Base-by-base conservation (phyloP, 1,140 invertebrate genomes). In the Brachionus manjavacas region DNA sequence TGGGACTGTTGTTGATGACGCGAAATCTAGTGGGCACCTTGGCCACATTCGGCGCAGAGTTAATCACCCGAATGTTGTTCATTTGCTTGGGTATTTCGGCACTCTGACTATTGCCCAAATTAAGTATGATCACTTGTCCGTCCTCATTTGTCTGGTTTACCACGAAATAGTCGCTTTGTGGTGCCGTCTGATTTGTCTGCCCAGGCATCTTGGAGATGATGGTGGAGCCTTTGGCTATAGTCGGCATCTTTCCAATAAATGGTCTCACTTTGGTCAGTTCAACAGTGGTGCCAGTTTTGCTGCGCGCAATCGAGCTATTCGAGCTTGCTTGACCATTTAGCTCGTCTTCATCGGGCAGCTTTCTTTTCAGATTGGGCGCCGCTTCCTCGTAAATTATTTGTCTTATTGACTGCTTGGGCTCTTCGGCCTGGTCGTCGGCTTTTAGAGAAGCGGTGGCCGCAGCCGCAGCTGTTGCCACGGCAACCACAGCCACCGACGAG, bases 261-360 rank as follows among this genome's bases (percentile, higher is more conserved):
- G 79, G 79, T 35, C 79, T 81, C 12, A 81, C 79, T 64, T 68
- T 81, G 23, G 79, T 81, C 14, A 81, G 28, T 12, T 81, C 79
- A 2, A 81, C 79, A 4, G 79, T 55, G n/a, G 79, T 64, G 23
- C 79, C 79, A 4, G 79, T 81, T 64, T 81, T 81, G 39, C 49
- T 64, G 6, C 79, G 79, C n/a, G 52, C 79, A 35, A 81, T 64
- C 28, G 39, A 43, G 14, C 25, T 81, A 35, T 35, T 66, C 11
- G 14, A 3, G 7, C 2, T 14, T 14, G 7, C 23, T 1, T 16
- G 14, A 41, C 8, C n/a, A 28, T 11, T 12, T 14, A 25, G 12
- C 46, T 76, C 43, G 2, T 76, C 72, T 14, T 76, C 72, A 9
- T 52, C 72, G 1, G 4, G 12, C 31, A 41, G 9, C 23, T 72